Base-by-base conservation (phyloP, 2,888 invertebrate genomes). In the Ormyrus rosae region DNA sequence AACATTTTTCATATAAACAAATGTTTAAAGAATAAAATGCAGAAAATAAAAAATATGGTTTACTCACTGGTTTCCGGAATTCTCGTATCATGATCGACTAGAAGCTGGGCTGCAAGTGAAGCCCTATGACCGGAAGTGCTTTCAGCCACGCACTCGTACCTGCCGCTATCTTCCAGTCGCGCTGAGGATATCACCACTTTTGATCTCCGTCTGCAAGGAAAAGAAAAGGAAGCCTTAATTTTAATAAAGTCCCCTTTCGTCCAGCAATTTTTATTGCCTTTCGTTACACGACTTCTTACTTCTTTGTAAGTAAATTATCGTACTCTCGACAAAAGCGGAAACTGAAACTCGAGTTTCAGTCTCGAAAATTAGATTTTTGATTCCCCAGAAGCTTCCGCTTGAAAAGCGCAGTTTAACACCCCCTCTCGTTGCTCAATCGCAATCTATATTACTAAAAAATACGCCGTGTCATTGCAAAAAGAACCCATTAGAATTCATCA, bases 81-180 rank as follows among this genome's bases (percentile, higher is more conserved):
- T 92, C 89, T 90, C 83, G 87, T 87, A 89, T 91, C 91, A 87
- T 90, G 89, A 87, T 87, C 88, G 88, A 91, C 91, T 89, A 90
- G 90, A 88, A 91, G 91, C 86, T 90, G 92, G 86, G 93, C 93
- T 79, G 91, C 89, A 75, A 93, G 92, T 82, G 93, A 90, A 84
- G 93, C 93, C 81, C 92, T 92, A 82, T 93, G 92, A 82, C 94
- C 94, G 85, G 94, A 92, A 83, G 94, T 94, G 84, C 94, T 94
- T 90, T 94, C 94, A 83, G 96, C 96, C 87, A 95, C 93, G 92
- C 97, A 97, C 92, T 96, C 95, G 92, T 96, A 97, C 88, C 92
- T 92, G 88, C 96, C 96, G 86, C 94, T 93, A 92, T 96, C 96
- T 91, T 95, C 94, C 86, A 92, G 93, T 88, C 93, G 93, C 87